Conservation (phyloP, 2,888 invertebrate genomes). For the Epirrita christyi region DNA sequence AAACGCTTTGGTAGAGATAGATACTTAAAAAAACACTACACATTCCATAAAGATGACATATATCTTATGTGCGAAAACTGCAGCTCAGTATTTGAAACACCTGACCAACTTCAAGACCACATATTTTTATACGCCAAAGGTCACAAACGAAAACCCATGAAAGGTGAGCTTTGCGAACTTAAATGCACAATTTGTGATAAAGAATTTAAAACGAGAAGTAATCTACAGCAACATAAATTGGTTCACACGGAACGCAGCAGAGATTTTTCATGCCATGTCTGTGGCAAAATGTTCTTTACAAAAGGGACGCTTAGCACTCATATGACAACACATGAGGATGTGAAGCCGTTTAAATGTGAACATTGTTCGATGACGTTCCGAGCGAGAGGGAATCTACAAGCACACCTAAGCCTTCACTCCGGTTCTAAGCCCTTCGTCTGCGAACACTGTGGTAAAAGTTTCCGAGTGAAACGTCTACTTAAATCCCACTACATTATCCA, state of each 20-base stretch:
- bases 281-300: conserved; percentile 79
- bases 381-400: conserved; percentile 72
- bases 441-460: conserved; percentile 77
- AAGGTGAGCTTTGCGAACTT: conserved; percentile 54
- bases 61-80: conserved; percentile 61
- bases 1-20: conserved; percentile 55
- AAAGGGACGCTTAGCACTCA: conserved; percentile 75
- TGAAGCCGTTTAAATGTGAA: conserved; percentile 73
- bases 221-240: conserved; percentile 67
- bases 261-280: conserved; percentile 74
- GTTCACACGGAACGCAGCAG: conserved; percentile 75
- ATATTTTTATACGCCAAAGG: conserved; percentile 58
- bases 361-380: conserved; percentile 73
- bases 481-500: conserved; percentile 79
- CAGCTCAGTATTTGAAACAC: conserved; percentile 60
- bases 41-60: conserved; percentile 29
- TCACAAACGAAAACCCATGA: conserved; percentile 49
- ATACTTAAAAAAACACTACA: conserved; percentile 59
- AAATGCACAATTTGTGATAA: conserved; percentile 72
- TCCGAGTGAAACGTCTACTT: conserved; percentile 73
- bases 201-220: conserved; percentile 71
- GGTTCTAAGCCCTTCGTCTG: conserved; percentile 76
- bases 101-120: conserved; percentile 67
- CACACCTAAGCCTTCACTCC: conserved; percentile 72
- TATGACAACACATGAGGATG: conserved; percentile 72